Conservation (phyloP, 2,113 vertebrate genomes). For the Poeciliopsis retropinna region DNA sequence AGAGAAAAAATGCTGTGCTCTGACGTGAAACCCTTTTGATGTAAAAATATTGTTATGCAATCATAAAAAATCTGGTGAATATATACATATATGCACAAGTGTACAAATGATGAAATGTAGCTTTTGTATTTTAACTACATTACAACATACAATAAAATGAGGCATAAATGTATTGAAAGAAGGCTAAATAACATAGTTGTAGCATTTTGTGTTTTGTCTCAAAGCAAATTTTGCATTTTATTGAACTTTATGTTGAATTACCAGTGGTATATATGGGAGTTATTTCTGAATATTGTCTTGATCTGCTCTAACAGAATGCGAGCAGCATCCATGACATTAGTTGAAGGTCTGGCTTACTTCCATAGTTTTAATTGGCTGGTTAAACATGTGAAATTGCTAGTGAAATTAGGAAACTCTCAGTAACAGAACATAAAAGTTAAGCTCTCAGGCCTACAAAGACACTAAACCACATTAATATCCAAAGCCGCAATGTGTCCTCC, state of each 20-base stretch:
- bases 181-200: background rate
- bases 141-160: background rate
- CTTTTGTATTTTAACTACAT: background rate
- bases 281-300: background rate
- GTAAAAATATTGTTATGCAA: no score
- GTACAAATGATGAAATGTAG: no score
- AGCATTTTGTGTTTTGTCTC: background rate
- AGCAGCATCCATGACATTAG: background rate
- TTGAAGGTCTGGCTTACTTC: conserved; percentile 15
- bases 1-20: no score
- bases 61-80: no score
- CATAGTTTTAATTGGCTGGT: conserved; percentile 2
- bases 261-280: background rate
- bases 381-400: conserved; percentile 16
- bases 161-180: background rate
- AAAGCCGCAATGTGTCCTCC: conserved; percentile 33
- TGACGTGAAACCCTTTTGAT: no score
- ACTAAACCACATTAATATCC: conserved; percentile 46
- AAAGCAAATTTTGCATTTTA: no score
- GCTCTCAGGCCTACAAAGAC: conserved; percentile 15
- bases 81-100: no score
- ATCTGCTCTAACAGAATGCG: conserved; percentile 2
- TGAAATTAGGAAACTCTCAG: conserved; percentile 28
- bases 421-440: conserved; percentile 30
- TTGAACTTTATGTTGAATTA: background rate